phyloP scores from a whole-genome alignment of 2,113 vertebrate genomes.

The Marcusenius ussheri region DNA sequence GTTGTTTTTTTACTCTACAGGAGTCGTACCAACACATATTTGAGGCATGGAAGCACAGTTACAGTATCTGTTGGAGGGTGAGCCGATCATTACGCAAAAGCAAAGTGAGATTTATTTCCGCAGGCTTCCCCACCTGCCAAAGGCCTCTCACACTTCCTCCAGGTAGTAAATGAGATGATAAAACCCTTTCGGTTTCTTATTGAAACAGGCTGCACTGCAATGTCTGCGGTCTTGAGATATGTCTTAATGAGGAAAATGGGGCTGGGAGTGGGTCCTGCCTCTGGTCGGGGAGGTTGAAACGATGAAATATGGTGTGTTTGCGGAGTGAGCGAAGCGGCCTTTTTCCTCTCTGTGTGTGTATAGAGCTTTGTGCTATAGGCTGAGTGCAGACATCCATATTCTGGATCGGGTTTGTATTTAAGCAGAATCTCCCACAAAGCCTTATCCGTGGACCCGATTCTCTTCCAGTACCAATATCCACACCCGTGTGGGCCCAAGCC shows the following conservation, averaged over 20 bases:
- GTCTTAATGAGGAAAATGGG: slow-evolving; percentile 43
- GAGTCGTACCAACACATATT: neutral
- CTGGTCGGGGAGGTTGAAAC: slow-evolving; percentile 22
- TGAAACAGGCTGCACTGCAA: slow-evolving; percentile 43
- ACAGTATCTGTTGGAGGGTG: neutral
- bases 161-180: slow-evolving; percentile 40
- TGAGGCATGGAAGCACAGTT: neutral
- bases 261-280: slow-evolving; percentile 29
- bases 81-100: neutral
- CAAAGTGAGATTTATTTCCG: slow-evolving; percentile 19
- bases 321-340: neutral
- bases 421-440: neutral
- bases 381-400: neutral
- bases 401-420: neutral
- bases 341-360: slow-evolving; percentile 10
- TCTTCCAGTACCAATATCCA: neutral
- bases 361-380: neutral
- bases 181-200: slow-evolving; percentile 39
- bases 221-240: slow-evolving; percentile 33
- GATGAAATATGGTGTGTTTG: slow-evolving; percentile 22
- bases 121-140: slow-evolving; percentile 38
- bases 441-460: neutral
- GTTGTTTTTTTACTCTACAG: neutral
- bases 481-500: neutral
- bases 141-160: slow-evolving; percentile 28